Conservation (phyloP, 2,797 vertebrate genomes). For the Hydrocynus forskahlii region DNA sequence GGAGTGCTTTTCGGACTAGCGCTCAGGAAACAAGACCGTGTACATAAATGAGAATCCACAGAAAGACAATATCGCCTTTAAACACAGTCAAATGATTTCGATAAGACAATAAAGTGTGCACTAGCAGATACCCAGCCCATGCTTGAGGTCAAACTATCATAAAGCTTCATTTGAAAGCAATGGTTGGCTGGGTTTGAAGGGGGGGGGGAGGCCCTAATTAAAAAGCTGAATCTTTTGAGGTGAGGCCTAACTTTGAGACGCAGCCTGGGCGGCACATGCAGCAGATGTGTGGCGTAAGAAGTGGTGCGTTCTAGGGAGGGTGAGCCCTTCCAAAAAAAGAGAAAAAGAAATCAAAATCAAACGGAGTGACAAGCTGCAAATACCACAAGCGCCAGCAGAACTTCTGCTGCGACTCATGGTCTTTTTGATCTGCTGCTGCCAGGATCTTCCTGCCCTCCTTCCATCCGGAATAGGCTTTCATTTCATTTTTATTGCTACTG, state of each 20-base stretch:
- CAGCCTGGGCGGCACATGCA: constrained; percentile 59
- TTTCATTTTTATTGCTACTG: constrained; percentile 26
- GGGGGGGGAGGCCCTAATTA: constrained; percentile 64
- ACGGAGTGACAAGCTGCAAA: constrained; percentile 63
- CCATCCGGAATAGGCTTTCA: constrained; percentile 37
- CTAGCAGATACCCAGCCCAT: constrained; percentile 60
- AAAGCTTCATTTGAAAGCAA: constrained; percentile 45
- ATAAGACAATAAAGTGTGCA: constrained; percentile 35
- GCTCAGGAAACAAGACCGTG: too few relatives aligned
- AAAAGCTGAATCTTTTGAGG: constrained; percentile 71
- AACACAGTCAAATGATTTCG: neutral
- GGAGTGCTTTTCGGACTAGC: too few relatives aligned
- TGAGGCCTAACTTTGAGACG: constrained; percentile 62
- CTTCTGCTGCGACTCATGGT: constrained; percentile 54
- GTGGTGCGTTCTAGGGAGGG: constrained; percentile 74
- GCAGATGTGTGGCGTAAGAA: constrained; percentile 70
- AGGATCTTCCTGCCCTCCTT: constrained; percentile 44
- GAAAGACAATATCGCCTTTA: neutral
- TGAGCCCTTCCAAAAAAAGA: constrained; percentile 61
- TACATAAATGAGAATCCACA: too few relatives aligned
- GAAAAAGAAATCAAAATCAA: constrained; percentile 51
- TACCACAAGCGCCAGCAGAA: constrained; percentile 59
- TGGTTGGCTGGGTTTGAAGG: constrained; percentile 33
- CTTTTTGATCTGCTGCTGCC: constrained; percentile 44
- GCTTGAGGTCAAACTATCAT: constrained; percentile 50